Evolutionary conservation across 1,140 invertebrate species (phyloP).

Genomic region (Drosophila pseudoananassae): DNA sequence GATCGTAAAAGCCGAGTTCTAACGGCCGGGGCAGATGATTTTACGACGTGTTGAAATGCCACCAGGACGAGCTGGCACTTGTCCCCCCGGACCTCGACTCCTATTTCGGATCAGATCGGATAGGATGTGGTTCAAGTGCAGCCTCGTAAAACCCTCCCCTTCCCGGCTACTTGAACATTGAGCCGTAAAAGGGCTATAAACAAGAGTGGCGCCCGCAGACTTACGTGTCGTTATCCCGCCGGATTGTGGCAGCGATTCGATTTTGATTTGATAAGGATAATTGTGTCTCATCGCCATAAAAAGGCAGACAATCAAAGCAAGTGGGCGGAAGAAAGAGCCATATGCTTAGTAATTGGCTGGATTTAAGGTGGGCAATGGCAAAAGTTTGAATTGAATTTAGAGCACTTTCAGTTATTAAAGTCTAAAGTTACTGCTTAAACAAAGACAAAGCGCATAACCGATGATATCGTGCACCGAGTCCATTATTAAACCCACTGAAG

Average conservation of each 20-base stretch:
- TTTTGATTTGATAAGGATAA: slow-evolving; percentile 69
- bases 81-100: slow-evolving; percentile 36
- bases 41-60: slow-evolving; percentile 74
- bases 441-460: slow-evolving; percentile 18
- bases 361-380: not conserved
- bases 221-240: slow-evolving; percentile 41
- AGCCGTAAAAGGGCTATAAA: slow-evolving; percentile 79
- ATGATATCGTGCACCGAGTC: slow-evolving; percentile 46
- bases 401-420: slow-evolving; percentile 45
- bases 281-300: slow-evolving; percentile 48
- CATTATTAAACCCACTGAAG: slow-evolving; percentile 66
- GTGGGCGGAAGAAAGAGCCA: slow-evolving; percentile 25
- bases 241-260: slow-evolving; percentile 45
- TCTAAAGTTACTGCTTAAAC: slow-evolving; percentile 7
- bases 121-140: slow-evolving; percentile 67
- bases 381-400: not conserved
- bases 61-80: slow-evolving; percentile 62
- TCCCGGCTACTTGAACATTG: slow-evolving; percentile 50
- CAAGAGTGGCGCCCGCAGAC: slow-evolving; percentile 58
- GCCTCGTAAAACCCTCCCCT: slow-evolving; percentile 66
- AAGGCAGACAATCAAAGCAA: slow-evolving; percentile 32
- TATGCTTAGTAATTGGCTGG: slow-evolving; percentile 32
- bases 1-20: slow-evolving; percentile 71
- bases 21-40: slow-evolving; percentile 68
- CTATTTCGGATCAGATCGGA: slow-evolving; percentile 24